A percentile compares a stretch with the other conserved stretches of the same genome.
Evolutionary conservation across 1,140 invertebrate species (phyloP).

Genomic region (Eriocheir sinensis): DNA sequence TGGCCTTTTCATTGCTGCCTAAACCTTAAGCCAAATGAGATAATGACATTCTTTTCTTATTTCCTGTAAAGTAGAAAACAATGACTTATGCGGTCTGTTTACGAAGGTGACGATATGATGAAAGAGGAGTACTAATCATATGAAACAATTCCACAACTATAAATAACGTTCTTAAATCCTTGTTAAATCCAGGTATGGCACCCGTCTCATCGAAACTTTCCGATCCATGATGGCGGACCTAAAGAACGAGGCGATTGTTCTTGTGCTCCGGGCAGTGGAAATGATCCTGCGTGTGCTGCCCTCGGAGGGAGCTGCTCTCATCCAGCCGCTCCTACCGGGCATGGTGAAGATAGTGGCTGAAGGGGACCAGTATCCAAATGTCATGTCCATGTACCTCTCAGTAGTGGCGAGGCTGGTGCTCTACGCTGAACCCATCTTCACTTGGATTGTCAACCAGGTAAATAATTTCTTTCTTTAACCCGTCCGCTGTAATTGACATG

Average conservation of each 20-base stretch:
- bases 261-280: slow-evolving; percentile 89
- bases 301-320: slow-evolving; percentile 81
- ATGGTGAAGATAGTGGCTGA: slow-evolving; percentile 84
- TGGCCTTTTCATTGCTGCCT: no score
- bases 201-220: slow-evolving; percentile 86
- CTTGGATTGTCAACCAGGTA: slow-evolving; percentile 82
- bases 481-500: no score
- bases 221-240: slow-evolving; percentile 89
- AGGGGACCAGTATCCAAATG: slow-evolving; percentile 87
- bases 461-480: no score
- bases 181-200: slow-evolving; percentile 84
- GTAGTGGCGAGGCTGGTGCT: slow-evolving; percentile 90
- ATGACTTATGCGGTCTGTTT: no score
- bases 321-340: slow-evolving; percentile 80
- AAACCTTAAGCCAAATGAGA: no score
- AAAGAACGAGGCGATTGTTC: slow-evolving; percentile 89
- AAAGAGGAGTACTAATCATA: not conserved
- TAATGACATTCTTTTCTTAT: no score
- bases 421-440: slow-evolving; percentile 88
- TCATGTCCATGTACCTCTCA: slow-evolving; percentile 89
- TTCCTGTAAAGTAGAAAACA: no score
- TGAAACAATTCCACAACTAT: slow-evolving; percentile 49
- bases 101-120: no score
- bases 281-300: slow-evolving; percentile 87
- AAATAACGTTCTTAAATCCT: not conserved